These are phyloP conservation scores for Scaptomyza montana DNA, from an alignment of 1,140 invertebrate genomes.

Conservation along the genomic window DNA sequence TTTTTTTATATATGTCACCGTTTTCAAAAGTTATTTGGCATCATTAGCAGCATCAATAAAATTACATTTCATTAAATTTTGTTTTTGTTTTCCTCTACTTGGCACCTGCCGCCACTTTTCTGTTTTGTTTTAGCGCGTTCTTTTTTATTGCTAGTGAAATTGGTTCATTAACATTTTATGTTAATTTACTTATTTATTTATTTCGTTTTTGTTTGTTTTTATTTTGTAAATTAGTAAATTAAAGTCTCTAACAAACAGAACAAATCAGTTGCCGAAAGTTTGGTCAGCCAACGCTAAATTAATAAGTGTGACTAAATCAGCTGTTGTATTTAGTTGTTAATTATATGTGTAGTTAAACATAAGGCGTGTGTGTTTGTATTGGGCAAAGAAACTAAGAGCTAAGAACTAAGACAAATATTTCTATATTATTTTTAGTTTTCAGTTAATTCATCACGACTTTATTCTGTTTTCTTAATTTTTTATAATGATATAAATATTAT, in stretches of 20 bases:
- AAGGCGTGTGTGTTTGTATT: background rate
- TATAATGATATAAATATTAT: too few relatives aligned
- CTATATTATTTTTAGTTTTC: too few relatives aligned
- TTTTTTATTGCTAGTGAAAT: constrained; percentile 56
- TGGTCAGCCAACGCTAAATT: constrained; percentile 44
- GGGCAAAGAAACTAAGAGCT: background rate
- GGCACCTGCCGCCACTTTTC: constrained; percentile 44
- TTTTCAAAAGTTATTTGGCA: constrained; percentile 29
- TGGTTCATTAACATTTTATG: constrained; percentile 73
- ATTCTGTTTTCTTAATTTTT: too few relatives aligned
- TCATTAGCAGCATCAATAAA: constrained; percentile 24
- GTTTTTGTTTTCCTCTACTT: constrained; percentile 5
- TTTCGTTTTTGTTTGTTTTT: constrained; percentile 16
- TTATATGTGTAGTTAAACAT: constrained; percentile 38
- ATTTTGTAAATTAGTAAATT: constrained; percentile 12
- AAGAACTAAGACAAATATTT: background rate
- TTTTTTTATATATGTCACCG: background rate
- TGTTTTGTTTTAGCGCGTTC: constrained; percentile 62
- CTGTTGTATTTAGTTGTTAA: constrained; percentile 57
- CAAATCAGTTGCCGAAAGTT: background rate
- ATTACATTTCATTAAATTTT: constrained; percentile 18
- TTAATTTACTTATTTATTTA: constrained; percentile 40
- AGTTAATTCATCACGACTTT: too few relatives aligned
- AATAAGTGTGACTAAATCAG: constrained; percentile 52
- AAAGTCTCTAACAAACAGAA: constrained; percentile 3